These are phyloP conservation scores for Lumbricus terrestris DNA, from an alignment of 2,888 invertebrate genomes.

Conservation along the genomic window DNA sequence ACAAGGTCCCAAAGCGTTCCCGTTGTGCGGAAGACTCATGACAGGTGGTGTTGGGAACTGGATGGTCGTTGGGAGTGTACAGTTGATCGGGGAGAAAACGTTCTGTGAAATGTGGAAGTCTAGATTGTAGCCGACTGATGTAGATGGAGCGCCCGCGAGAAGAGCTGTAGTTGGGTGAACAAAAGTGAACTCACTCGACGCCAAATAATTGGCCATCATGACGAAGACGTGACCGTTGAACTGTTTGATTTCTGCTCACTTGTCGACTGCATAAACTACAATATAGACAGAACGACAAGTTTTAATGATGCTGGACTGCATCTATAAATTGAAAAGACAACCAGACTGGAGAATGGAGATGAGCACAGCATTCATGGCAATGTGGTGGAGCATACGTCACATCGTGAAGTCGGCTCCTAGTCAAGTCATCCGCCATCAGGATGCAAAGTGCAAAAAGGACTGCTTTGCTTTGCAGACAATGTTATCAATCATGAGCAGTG, in stretches of 20 bases:
- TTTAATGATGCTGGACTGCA: too few species aligned
- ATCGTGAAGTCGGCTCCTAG: too few species aligned
- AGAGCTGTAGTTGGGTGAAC: neutral
- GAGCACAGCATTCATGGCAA: too few species aligned
- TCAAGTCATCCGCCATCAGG: too few species aligned
- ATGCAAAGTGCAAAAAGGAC: too few species aligned
- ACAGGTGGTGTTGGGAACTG: neutral
- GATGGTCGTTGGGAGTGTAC: neutral
- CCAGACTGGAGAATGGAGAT: neutral
- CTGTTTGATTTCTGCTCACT: neutral
- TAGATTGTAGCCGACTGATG: neutral
- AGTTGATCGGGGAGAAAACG: conserved; percentile 4
- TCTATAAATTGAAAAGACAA: neutral
- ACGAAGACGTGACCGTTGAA: neutral
- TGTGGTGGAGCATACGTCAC: too few species aligned
- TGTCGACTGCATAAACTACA: neutral
- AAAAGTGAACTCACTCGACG: neutral
- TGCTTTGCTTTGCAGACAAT: too few species aligned
- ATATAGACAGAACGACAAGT: neutral
- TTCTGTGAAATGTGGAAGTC: neutral
- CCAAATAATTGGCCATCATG: neutral
- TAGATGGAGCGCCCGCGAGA: neutral
- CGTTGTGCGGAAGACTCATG: neutral
- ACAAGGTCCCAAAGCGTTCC: neutral
- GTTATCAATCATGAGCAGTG: too few species aligned